phyloP scores from a whole-genome alignment of 2,113 vertebrate species.

The Arizona elegans region DNA sequence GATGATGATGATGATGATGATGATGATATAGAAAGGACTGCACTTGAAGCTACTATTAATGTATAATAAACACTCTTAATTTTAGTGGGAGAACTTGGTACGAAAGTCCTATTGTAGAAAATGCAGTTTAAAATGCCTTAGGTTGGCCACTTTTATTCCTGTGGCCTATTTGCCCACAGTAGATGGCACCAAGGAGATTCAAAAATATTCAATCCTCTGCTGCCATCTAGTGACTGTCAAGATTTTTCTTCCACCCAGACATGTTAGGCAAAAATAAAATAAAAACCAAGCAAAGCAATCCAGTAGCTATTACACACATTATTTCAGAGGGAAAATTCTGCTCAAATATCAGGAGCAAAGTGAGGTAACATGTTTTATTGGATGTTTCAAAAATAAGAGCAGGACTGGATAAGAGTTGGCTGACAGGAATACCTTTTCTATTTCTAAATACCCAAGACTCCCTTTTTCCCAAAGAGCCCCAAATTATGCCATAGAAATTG shows the following conservation, averaged over 20 bases:
- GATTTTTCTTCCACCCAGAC: background rate
- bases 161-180: background rate
- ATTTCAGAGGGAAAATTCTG: background rate
- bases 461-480: background rate
- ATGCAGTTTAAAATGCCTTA: background rate
- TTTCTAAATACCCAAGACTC: background rate
- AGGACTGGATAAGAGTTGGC: background rate
- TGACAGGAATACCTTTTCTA: background rate
- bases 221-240: background rate
- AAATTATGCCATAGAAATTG: background rate
- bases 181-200: background rate
- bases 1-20: too few relatives aligned
- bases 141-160: background rate
- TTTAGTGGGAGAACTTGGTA: background rate
- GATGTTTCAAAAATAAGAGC: background rate
- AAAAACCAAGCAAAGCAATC: background rate
- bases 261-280: background rate
- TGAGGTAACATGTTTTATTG: background rate
- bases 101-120: background rate
- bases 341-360: background rate
- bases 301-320: background rate
- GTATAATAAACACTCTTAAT: background rate
- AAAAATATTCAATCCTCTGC: background rate
- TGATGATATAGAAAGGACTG: background rate
- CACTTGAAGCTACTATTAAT: background rate